Conservation (phyloP, 1,140 invertebrate genomes). For the Procambarus virginalis region DNA sequence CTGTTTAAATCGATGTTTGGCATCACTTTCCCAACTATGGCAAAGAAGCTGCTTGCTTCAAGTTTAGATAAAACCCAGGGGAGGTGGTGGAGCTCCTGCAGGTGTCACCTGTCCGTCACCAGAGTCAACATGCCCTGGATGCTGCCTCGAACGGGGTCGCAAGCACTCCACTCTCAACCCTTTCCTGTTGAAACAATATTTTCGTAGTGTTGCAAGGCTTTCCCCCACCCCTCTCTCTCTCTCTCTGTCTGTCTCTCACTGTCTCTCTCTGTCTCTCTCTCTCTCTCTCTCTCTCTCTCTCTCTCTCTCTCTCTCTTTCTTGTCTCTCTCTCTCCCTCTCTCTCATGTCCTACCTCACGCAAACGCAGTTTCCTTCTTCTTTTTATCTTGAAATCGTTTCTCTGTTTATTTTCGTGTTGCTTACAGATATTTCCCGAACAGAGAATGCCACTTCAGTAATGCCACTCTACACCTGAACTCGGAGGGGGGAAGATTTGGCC, state of each 20-base stretch:
- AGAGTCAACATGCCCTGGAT: neutral
- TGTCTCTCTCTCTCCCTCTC: too few relatives aligned
- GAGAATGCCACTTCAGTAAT: neutral
- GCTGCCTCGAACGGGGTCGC: neutral
- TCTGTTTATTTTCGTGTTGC: neutral
- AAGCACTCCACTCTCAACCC: neutral
- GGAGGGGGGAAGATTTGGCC: neutral
- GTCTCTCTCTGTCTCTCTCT: neutral
- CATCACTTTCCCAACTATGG: slow-evolving; percentile 16
- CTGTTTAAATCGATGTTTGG: slow-evolving; percentile 13
- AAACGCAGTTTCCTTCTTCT: too few relatives aligned
- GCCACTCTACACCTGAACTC: slow-evolving; percentile 6
- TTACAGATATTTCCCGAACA: neutral
- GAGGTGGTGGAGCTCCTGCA: neutral
- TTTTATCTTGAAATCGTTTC: too few relatives aligned
- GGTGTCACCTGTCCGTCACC: slow-evolving; percentile 33
- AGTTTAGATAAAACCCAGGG: neutral
- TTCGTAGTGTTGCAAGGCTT: too few relatives aligned
- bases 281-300: neutral
- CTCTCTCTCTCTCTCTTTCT: neutral
- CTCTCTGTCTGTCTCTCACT: slow-evolving; percentile 39
- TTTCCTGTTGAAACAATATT: too few relatives aligned
- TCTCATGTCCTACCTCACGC: too few relatives aligned
- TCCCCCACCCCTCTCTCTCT: neutral
- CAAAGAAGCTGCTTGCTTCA: slow-evolving; percentile 17